Base-by-base conservation (phyloP, 2,888 invertebrate species). In the Philaethria dido region DNA sequence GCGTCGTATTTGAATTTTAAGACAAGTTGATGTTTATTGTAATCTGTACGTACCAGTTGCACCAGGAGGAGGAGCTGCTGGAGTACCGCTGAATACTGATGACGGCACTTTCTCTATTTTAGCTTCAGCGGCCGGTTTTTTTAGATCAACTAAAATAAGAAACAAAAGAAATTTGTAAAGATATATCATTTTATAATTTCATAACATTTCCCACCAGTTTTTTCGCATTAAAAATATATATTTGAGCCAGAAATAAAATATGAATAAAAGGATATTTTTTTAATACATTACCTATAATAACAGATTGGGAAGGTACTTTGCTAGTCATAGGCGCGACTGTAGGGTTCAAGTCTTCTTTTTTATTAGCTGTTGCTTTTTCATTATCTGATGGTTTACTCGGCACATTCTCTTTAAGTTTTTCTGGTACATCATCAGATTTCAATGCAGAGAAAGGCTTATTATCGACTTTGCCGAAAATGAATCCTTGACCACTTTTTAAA, bases 351-450 rank as follows among this genome's bases (percentile, higher is more conserved):
- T 74, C 76, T 68, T 83, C 83, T 67, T 80, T 84, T 60, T 79
- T 66, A 25, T 50, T 20, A n/a, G 50, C 16, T 20, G 39, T 16
- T 20, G 39, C 59, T 2, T 62, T 62, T 18, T 64, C 44, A 63
- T 8, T 80, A 2, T 82, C 69, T 6, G 45, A 79, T 25, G 63
- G 62, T 25, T 64, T 69, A 22, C 79, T 78, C 5, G 81, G 79
- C 25, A 83, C 70, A 72, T 85, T 88, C 64, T 89, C 89, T 64
- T 86, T 86, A 14, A 79, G 70, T 65, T 80, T 79, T 2, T 79
- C 82, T 3, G 69, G 50, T 29, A 74, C 66, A 13, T 82, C 84
- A 20, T 82, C 84, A 57, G 71, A 65, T 16, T 60, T 60, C 14
- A 75, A 65, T 73, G 83, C 84, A 5, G 76, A 68, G 6, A 72